Percentiles rank a stretch among this genome's conserved stretches.
Conservation (phyloP, 1,140 invertebrate genomes). For the Euwallacea fornicatus region DNA sequence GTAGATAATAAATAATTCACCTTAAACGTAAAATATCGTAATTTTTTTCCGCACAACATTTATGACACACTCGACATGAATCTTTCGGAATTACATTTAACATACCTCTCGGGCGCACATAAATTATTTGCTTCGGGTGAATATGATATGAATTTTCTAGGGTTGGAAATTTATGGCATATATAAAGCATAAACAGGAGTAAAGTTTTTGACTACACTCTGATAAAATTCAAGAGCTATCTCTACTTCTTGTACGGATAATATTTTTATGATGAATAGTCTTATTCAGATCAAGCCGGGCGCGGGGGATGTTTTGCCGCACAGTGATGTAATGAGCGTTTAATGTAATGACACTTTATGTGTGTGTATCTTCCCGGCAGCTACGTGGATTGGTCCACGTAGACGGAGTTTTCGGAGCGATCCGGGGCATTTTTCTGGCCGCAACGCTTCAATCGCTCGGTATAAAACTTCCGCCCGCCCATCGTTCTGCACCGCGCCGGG, state of each 20-base stretch:
- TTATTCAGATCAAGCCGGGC: conserved; percentile 17
- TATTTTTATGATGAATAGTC: neutral
- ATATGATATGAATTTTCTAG: conserved; percentile 26
- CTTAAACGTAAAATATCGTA: neutral
- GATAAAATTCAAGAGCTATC: conserved; percentile 22
- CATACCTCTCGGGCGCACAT: conserved; percentile 1
- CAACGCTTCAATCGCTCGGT: too few relatives aligned
- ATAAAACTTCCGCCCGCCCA: too few relatives aligned
- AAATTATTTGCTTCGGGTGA: conserved; percentile 14
- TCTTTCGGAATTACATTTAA: conserved; percentile 15
- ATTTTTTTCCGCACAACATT: neutral
- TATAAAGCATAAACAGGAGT: conserved; percentile 32
- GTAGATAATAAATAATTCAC: neutral
- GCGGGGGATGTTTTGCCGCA: neutral
- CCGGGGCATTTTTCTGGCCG: too few relatives aligned
- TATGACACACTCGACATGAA: neutral
- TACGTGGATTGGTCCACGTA: too few relatives aligned
- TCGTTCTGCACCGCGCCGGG: too few relatives aligned
- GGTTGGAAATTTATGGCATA: conserved; percentile 16
- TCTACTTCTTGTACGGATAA: too few relatives aligned
- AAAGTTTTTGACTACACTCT: conserved; percentile 24
- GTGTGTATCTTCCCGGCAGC: too few relatives aligned
- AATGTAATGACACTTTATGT: too few relatives aligned
- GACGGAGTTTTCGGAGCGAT: too few relatives aligned
- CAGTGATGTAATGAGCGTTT: too few relatives aligned